Base-by-base conservation (phyloP, 2,888 invertebrate species). In the Hyalella azteca region DNA sequence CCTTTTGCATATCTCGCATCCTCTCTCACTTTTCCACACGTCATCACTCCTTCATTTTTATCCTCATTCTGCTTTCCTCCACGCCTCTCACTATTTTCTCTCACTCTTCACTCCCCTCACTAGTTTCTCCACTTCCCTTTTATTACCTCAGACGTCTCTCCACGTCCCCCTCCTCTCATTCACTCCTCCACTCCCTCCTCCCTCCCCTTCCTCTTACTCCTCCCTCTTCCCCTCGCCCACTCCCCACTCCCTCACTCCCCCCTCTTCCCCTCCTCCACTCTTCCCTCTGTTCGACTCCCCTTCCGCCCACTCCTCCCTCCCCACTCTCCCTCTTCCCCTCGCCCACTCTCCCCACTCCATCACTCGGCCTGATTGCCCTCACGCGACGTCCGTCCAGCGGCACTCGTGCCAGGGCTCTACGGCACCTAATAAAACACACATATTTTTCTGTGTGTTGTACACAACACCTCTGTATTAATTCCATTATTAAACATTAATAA, bases 341-440 rank as follows among this genome's bases (percentile, higher is more conserved):
- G n/a, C 39, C 36, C 73, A 45, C 36, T 73, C 76, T 32, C 77
- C 60, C 66, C 73, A 60, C 78, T 54, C 45, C 59, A 73, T 54
- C 49, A 73, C 48, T 45, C 45, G 29, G 40, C 40, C 29, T 76
- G 40, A 29, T 45, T 76, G 29, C 45, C 15, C 54, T n/a, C n/a
- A n/a, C n/a, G n/a, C n/a, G n/a, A n/a, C n/a, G n/a, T n/a, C n/a
- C n/a, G n/a, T n/a, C n/a, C n/a, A n/a, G n/a, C n/a, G n/a, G n/a
- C n/a, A n/a, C n/a, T n/a, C n/a, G n/a, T n/a, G n/a, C n/a, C n/a
- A n/a, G n/a, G n/a, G n/a, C n/a, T n/a, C n/a, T n/a, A n/a, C n/a
- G n/a, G n/a, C n/a, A n/a, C n/a, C n/a, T n/a, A n/a, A n/a, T n/a
- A n/a, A n/a, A n/a, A n/a, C n/a, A n/a, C n/a, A n/a, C n/a, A n/a